Evolutionary conservation across 2,797 vertebrate species (phyloP), one percentile per base, ranked within the genome.

Genomic region (Dicrostonyx torquatus): DNA sequence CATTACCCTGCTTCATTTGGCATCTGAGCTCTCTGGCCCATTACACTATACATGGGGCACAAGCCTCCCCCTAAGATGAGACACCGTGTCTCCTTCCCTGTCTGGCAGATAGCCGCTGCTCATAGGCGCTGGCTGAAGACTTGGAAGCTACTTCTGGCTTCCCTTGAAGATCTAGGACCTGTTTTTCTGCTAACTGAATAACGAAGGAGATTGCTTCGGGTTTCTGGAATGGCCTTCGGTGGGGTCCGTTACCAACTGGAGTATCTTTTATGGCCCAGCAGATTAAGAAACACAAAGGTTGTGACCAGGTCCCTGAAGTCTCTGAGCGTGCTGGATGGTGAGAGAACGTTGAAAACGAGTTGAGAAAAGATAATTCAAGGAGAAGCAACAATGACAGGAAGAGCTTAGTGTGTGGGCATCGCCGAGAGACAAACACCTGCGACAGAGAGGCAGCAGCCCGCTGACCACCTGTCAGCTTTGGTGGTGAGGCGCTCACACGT

Each of bases 81-180:
- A 26, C 26, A 11, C 20, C 7, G 12, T 62, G 40, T 75, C 12
- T 76, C 18, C 4, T 15, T 34, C 55, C 40, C 0, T 55, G 70
- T n/a, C 50, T 43, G 64, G 78, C 43, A 77, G 40, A 53, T 3
- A 55, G 66, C 18, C 34, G 43, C 5, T 68, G 14, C 50, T 80
- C 34, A 66, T 45, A 43, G 9, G 26, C 20, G 34, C 0, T n/a
- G 40, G 78, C 31, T 18, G 45, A 24, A 82, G 45, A 29, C 66
- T 43, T 26, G 85, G 72, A 89, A 89, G 58, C 37, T 17, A 45
- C 68, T 87, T 91, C 62, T 64, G 76, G 29, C 43, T 92, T 95
- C 80, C 40, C 76, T 86, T 72, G 31, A 18, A 88, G 82, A 80
- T 34, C 34, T 37, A 85, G 45, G 9, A 55, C 31, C 34, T 17